Conservation (phyloP, 2,113 vertebrate genomes). For the Hucho hucho region DNA sequence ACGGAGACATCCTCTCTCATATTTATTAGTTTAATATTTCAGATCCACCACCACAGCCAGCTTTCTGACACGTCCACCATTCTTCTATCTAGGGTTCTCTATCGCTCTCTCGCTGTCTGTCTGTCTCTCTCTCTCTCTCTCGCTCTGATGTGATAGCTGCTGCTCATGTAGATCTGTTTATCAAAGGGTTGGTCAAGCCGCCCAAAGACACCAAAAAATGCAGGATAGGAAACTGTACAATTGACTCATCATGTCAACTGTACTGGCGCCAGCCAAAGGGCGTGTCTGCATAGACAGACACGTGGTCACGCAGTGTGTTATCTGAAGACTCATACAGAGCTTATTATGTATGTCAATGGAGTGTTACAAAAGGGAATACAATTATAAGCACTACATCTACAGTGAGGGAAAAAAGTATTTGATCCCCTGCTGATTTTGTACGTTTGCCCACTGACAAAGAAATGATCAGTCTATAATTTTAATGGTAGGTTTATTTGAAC, state of each 20-base stretch:
- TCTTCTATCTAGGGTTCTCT: slow-evolving; percentile 19
- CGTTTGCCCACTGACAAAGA: no score
- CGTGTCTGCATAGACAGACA: no score
- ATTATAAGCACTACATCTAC: neutral
- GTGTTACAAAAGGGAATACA: no score
- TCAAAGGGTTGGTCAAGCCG: no score
- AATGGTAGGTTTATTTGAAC: no score
- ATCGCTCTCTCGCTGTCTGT: neutral
- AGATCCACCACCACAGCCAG: slow-evolving; percentile 36
- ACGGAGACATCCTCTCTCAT: slow-evolving; percentile 48
- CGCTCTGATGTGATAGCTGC: neutral
- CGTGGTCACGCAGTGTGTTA: neutral
- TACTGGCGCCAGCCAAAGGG: neutral
- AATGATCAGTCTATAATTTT: no score
- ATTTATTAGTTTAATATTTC: slow-evolving; percentile 64
- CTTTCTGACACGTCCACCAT: slow-evolving; percentile 29
- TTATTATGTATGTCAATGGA: no score
- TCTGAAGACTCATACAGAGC: no score
- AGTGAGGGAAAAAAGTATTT: no score
- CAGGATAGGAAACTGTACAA: neutral
- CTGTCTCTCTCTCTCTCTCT: neutral
- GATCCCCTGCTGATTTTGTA: no score
- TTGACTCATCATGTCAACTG: neutral
- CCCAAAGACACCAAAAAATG: neutral
- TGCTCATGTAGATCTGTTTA: no score